Conservation (phyloP, 2,113 vertebrate genomes). For the Dolichotis patagonum region DNA sequence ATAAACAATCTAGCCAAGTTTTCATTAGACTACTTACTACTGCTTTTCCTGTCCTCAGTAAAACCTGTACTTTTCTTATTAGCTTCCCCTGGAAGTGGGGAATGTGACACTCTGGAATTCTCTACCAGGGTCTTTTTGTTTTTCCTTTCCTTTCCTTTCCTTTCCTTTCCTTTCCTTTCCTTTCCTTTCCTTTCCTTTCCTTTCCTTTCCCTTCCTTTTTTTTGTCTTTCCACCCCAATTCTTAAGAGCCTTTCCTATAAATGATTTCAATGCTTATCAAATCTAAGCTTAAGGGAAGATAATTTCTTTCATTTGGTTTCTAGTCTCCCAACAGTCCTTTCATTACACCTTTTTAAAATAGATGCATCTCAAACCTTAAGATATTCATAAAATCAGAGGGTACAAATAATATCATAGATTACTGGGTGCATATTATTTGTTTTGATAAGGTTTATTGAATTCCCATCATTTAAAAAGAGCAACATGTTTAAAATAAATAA, state of each 20-base stretch:
- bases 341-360: slow-evolving; percentile 28
- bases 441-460: background rate
- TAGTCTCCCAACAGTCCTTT: background rate
- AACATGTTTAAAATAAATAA: background rate
- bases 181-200: no score
- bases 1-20: slow-evolving; percentile 65
- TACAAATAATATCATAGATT: background rate
- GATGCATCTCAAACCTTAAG: background rate
- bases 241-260: background rate
- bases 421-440: background rate
- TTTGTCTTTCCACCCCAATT: background rate
- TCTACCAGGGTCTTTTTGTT: background rate
- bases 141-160: no score
- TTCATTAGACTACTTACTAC: slow-evolving; percentile 45
- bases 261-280: background rate
- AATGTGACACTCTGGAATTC: background rate
- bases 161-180: background rate
- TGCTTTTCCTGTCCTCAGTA: slow-evolving; percentile 47
- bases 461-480: background rate
- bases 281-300: background rate
- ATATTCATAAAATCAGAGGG: background rate
- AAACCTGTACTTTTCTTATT: background rate
- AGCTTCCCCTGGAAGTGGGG: background rate
- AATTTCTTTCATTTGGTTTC: background rate
- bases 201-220: background rate